Conservation (phyloP, 2,113 vertebrate species). For the Clarias macrocephalus region DNA sequence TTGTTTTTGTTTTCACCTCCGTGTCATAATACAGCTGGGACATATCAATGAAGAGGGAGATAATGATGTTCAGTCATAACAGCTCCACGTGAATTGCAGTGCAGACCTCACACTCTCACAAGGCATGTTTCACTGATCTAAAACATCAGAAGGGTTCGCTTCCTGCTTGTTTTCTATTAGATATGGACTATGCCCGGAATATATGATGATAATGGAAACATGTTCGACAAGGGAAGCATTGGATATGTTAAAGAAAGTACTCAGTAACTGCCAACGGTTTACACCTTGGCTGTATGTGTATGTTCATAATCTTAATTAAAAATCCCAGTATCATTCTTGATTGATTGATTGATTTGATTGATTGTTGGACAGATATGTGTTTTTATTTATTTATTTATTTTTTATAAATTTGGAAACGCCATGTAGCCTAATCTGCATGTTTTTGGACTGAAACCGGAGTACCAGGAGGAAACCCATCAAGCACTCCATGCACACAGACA, state of each 20-base stretch:
- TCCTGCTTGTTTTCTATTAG: conserved; percentile 29
- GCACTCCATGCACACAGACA: too few relatives aligned
- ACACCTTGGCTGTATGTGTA: background rate
- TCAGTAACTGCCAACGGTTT: background rate
- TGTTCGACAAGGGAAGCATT: background rate
- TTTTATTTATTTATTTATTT: too few relatives aligned
- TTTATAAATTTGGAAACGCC: too few relatives aligned
- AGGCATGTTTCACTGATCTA: conserved; percentile 27
- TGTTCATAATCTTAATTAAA: background rate
- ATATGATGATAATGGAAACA: conserved; percentile 23
- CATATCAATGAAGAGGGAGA: conserved; percentile 45
- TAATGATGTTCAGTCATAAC: conserved; percentile 45
- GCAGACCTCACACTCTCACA: conserved; percentile 1
- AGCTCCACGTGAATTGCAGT: conserved; percentile 33
- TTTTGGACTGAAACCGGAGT: too few relatives aligned
- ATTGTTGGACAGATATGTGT: background rate
- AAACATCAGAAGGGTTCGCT: background rate
- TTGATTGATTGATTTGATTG: too few relatives aligned
- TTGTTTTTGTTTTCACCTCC: conserved; percentile 52
- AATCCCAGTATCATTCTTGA: background rate
- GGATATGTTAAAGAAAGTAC: background rate
- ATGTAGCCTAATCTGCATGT: too few relatives aligned
- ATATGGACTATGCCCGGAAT: conserved; percentile 20
- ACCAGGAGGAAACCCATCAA: too few relatives aligned
- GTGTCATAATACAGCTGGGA: conserved; percentile 32